Base-by-base conservation (phyloP, 2,113 vertebrate species). In the Lophius piscatorius region DNA sequence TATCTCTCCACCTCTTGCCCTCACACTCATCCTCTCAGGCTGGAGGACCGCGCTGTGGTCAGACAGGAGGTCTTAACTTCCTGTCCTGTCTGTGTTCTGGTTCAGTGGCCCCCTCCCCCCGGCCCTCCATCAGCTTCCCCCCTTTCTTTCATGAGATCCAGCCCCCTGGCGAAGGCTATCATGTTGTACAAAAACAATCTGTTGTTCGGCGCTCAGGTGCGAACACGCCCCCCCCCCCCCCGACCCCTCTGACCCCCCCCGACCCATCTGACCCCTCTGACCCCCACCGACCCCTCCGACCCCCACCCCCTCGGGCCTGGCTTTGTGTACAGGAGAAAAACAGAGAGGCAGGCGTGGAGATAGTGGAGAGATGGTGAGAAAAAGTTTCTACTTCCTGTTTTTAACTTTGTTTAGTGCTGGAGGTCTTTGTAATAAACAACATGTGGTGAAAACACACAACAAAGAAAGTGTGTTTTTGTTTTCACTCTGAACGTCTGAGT, bases 161-260 rank as follows among this genome's bases (percentile, higher is more conserved):
- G 70, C 20, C 74, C 74, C 71, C 72, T 70, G 74, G 78, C 80
- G 76, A 82, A 61, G 60, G 61, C 80, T 87, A 86, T 85, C 81
- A 81, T 74, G 57, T 81, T 80, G 58, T 84, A 76, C 5, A 84
- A 84, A 83, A 83, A 66, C 63, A 65, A 56, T 1, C 47, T 72
- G 83, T 82, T 62, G 86, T 64, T 22, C 74, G 87, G 85, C 74
- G 84, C 82, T 61, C 44, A 39, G 72, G 72, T 10, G 44, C 68
- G 60, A 80, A 59, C n/a, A n/a, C n/a, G n/a, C n/a, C n/a, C n/a
- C n/a, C n/a, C n/a, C n/a, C n/a, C n/a, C n/a, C n/a, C n/a, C n/a
- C n/a, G n/a, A n/a, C n/a, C n/a, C n/a, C n/a, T n/a, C n/a, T n/a
- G n/a, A n/a, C n/a, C n/a, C n/a, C n/a, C n/a, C n/a, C n/a, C n/a